A percentile compares a stretch with the other conserved stretches of the same genome.
These are phyloP conservation scores for Steatornis caripensis DNA, from an alignment of 2,113 vertebrate genomes.

Conservation along the genomic window DNA sequence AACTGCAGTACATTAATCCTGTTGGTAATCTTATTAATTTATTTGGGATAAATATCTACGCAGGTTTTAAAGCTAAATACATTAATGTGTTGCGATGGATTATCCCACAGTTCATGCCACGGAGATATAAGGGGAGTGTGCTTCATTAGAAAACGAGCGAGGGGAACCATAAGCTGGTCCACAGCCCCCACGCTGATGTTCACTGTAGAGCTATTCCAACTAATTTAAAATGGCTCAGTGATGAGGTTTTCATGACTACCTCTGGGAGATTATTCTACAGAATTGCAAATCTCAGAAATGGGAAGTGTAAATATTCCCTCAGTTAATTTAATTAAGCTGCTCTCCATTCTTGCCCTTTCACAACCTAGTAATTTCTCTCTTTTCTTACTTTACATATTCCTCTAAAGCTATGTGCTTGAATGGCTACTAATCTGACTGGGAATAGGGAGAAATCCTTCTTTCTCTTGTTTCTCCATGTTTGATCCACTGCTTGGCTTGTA, in stretches of 20 bases:
- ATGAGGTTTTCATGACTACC: slow-evolving; percentile 43
- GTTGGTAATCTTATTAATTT: background rate
- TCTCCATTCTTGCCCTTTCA: background rate
- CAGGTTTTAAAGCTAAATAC: background rate
- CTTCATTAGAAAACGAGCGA: background rate
- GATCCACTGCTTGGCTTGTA: background rate
- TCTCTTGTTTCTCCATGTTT: background rate
- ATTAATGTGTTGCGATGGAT: background rate
- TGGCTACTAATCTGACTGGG: background rate
- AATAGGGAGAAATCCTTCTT: background rate
- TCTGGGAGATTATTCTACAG: slow-evolving; percentile 30
- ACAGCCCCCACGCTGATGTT: background rate
- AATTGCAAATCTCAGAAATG: slow-evolving; percentile 41
- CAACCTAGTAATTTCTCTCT: background rate
- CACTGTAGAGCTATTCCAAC: background rate
- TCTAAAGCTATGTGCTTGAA: background rate
- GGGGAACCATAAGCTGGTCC: background rate
- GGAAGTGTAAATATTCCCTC: slow-evolving; percentile 56
- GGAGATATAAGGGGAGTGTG: background rate
- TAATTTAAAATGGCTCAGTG: slow-evolving; percentile 47
- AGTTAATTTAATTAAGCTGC: slow-evolving; percentile 54
- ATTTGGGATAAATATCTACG: background rate
- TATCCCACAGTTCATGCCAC: background rate
- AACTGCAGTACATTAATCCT: background rate
- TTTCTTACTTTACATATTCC: background rate